Base-by-base conservation (phyloP, 2,888 invertebrate species). In the Dryobota labecula region DNA sequence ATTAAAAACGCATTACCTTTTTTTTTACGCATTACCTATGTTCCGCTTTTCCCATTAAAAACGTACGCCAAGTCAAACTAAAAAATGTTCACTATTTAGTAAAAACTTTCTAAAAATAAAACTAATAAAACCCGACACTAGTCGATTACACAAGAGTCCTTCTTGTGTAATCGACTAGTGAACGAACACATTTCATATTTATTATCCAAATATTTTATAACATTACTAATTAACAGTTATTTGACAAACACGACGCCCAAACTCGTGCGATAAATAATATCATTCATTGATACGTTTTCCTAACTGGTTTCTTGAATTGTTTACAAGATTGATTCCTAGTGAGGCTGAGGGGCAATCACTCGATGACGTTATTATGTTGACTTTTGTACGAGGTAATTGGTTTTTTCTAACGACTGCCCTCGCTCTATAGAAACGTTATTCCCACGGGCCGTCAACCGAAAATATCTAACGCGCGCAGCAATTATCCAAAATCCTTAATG, bases 371-470 rank as follows among this genome's bases (percentile, higher is more conserved):
- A 76, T 82, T 77, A 73, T 76, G 80, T 80, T 76, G 72, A 84
- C 86, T 86, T 76, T 83, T 83, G 78, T 86, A 67, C 68, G 76
- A 58, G 54, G 75, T 86, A 80, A 85, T 85, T 85, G 82, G 70
- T 85, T 84, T 85, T 83, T 86, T 86, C 80, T 83, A 77, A 79
- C 81, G 84, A 72, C 67, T 76, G 83, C 75, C 83, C 72, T 64
- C 78, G 74, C 78, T 80, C 74, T 80, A 71, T 77, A 76, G 76
- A 72, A 80, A 76, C 70, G 61, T 81, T 80, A 85, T 86, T 85
- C 83, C 83, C 84, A 83, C 83, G 78, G 71, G 82, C 82, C 76
- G 73, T 84, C 80, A 85, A 85, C 80, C 82, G 84, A 82, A 86
- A 85, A 84, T 84, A 85, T 82, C 82, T 70, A 76, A 81, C 78